These are phyloP conservation scores for Oegoconia quadripuncta DNA, from an alignment of 2,888 invertebrate species.

Conservation along the genomic window DNA sequence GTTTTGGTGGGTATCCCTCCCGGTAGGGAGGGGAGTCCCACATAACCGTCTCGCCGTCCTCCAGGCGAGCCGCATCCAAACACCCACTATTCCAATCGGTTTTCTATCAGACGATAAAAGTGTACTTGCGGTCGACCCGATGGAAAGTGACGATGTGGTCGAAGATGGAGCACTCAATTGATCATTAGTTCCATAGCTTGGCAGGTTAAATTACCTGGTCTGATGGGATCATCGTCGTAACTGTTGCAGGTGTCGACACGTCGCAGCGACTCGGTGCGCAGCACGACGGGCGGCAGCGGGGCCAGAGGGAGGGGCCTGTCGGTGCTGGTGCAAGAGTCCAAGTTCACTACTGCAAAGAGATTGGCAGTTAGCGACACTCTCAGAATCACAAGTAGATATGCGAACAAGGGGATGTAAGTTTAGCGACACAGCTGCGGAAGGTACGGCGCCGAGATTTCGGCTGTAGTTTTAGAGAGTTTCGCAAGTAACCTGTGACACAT, in stretches of 20 bases:
- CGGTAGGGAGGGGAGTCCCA: too few relatives aligned
- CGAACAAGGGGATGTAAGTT: too few relatives aligned
- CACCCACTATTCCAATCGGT: neutral
- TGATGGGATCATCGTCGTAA: slow-evolving; percentile 27
- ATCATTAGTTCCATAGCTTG: neutral
- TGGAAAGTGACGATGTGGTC: too few relatives aligned
- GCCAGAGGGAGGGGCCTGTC: slow-evolving; percentile 15
- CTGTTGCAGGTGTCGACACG: slow-evolving; percentile 27
- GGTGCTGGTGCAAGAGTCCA: slow-evolving; percentile 35
- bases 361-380: neutral
- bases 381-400: too few relatives aligned
- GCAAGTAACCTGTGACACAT: too few relatives aligned
- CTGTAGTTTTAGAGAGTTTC: too few relatives aligned
- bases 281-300: slow-evolving; percentile 6
- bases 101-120: neutral
- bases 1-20: too few relatives aligned
- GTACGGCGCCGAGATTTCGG: too few relatives aligned
- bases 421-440: too few relatives aligned
- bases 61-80: too few relatives aligned
- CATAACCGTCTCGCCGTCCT: too few relatives aligned
- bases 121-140: neutral
- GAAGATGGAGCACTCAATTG: too few relatives aligned
- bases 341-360: slow-evolving; percentile 26
- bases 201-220: slow-evolving; percentile 23
- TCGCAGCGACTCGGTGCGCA: slow-evolving; percentile 19